Conservation (phyloP, 2,888 invertebrate genomes). For the Fragum whitleyi region DNA sequence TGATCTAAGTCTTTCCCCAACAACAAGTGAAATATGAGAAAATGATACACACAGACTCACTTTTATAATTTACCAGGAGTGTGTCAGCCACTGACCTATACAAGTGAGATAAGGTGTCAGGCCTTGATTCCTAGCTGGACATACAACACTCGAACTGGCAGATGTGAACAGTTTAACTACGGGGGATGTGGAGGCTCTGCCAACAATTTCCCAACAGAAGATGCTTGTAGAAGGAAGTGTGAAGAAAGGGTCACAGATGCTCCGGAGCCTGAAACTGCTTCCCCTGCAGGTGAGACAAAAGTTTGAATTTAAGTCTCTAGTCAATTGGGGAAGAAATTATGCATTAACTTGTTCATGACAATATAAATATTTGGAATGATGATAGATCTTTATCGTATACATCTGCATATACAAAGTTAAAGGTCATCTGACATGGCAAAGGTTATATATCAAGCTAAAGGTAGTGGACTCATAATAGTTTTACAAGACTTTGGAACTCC, state of each 20-base stretch:
- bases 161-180: constrained; percentile 91
- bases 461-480: too few species aligned
- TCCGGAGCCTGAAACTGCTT: constrained; percentile 32
- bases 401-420: too few species aligned
- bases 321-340: background rate
- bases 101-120: constrained; percentile 57
- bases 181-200: constrained; percentile 88
- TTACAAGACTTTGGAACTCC: too few species aligned
- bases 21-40: too few species aligned
- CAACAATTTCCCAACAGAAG: constrained; percentile 86
- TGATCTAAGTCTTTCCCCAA: too few species aligned
- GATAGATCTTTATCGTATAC: background rate
- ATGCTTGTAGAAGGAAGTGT: constrained; percentile 60
- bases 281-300: constrained; percentile 46
- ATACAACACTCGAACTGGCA: constrained; percentile 87
- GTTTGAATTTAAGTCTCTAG: too few species aligned
- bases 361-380: background rate
- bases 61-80: constrained; percentile 45
- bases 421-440: too few species aligned
- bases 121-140: constrained; percentile 74
- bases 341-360: background rate
- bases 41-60: too few species aligned
- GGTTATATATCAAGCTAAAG: too few species aligned
- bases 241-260: constrained; percentile 39
- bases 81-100: constrained; percentile 53